A percentile compares a stretch with the other conserved stretches of the same genome.
Evolutionary conservation across 2,113 vertebrate species (phyloP).

Genomic region (Bubalus kerabau): DNA sequence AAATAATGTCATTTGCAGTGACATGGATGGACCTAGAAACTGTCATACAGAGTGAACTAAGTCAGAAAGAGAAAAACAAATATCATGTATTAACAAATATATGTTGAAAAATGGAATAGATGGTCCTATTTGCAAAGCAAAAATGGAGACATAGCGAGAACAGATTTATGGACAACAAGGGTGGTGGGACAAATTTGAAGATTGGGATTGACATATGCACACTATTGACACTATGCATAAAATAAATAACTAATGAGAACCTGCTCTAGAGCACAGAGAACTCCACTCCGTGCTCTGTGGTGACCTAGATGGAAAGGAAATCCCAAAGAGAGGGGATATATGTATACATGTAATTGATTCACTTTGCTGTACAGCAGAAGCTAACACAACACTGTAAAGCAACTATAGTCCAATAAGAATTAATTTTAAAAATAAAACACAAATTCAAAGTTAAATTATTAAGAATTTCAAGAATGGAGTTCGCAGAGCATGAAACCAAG

Average conservation of each 20-base stretch:
- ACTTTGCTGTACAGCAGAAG: background rate
- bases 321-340: background rate
- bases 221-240: background rate
- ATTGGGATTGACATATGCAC: background rate
- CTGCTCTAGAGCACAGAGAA: fast-evolving
- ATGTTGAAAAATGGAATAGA: background rate
- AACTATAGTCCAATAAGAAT: background rate
- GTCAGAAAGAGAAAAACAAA: background rate
- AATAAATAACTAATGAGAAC: background rate
- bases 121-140: background rate
- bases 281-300: background rate
- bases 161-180: background rate
- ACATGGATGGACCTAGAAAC: background rate
- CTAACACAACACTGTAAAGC: background rate
- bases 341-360: background rate
- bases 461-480: background rate
- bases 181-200: background rate
- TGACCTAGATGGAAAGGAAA: background rate
- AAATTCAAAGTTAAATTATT: background rate
- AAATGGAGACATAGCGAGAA: background rate
- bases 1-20: background rate
- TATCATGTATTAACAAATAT: background rate
- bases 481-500: background rate
- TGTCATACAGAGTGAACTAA: background rate
- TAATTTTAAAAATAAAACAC: background rate